Evolutionary conservation across 2,797 vertebrate species (phyloP).

Genomic region (Cyclura pinguis): DNA sequence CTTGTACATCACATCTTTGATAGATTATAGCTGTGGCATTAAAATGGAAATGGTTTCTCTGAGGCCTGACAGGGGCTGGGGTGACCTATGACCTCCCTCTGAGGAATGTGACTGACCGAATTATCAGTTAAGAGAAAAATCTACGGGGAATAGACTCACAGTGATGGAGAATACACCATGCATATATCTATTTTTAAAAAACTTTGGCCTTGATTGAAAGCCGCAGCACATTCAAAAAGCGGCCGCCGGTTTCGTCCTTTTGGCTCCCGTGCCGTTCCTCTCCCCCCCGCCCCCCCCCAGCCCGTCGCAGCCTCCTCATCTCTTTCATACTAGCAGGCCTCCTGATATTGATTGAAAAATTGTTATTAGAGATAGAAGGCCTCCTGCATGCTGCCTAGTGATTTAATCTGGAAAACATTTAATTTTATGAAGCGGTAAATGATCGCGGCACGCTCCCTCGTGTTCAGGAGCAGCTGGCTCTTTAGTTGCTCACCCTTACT

Average conservation of each 20-base stretch:
- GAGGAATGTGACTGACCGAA: constrained; percentile 90
- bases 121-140: constrained; percentile 90
- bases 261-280: constrained; percentile 7
- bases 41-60: constrained; percentile 98
- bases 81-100: constrained; percentile 88
- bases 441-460: constrained; percentile 83
- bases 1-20: constrained; percentile 94
- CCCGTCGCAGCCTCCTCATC: constrained; percentile 50
- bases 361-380: constrained; percentile 86
- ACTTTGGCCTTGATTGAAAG: constrained; percentile 79
- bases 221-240: constrained; percentile 47
- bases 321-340: constrained; percentile 67
- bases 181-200: constrained; percentile 78
- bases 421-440: constrained; percentile 91
- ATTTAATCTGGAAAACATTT: constrained; percentile 91
- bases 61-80: constrained; percentile 88
- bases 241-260: background rate
- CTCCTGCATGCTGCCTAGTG: constrained; percentile 83
- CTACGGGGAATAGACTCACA: constrained; percentile 86
- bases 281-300: background rate
- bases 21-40: constrained; percentile 98
- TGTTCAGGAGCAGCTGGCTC: constrained; percentile 87
- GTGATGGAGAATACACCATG: constrained; percentile 79
- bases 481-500: constrained; percentile 80
- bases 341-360: constrained; percentile 86